Conservation (phyloP, 2,888 invertebrate genomes). For the Tubulanus polymorphus region DNA sequence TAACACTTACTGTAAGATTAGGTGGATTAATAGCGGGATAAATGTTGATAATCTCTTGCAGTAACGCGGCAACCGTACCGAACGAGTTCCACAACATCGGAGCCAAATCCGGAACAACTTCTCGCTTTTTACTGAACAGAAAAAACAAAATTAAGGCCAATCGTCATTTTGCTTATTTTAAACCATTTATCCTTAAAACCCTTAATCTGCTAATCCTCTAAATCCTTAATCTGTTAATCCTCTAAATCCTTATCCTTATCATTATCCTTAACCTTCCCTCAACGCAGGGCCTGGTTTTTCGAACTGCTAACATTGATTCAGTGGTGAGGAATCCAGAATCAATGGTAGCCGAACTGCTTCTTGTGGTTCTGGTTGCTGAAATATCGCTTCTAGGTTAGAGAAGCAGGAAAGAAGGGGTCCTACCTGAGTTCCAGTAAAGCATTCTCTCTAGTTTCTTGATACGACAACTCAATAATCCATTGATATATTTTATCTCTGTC, state of each 20-base stretch:
- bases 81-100: slow-evolving; percentile 99
- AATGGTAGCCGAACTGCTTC: too few species aligned
- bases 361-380: too few species aligned
- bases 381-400: too few species aligned
- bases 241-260: too few species aligned
- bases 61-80: slow-evolving; percentile 90
- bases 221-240: too few species aligned
- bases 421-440: slow-evolving; percentile 92
- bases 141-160: slow-evolving; percentile 7
- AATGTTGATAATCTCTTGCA: slow-evolving; percentile 93
- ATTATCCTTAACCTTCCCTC: too few species aligned
- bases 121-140: slow-evolving; percentile 70
- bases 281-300: too few species aligned
- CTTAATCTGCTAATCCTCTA: too few species aligned
- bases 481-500: slow-evolving; percentile 87
- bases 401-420: slow-evolving; percentile 13
- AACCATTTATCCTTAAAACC: too few species aligned
- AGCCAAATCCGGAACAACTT: slow-evolving; percentile 91
- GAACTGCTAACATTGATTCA: too few species aligned
- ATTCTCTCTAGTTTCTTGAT: slow-evolving; percentile 91
- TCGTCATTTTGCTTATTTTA: too few species aligned
- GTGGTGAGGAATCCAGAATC: too few species aligned
- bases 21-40: slow-evolving; percentile 99
- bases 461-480: slow-evolving; percentile 89
- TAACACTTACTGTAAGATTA: slow-evolving; percentile 70